phyloP scores from a whole-genome alignment of 2,888 invertebrate genomes.

The Hipparchia semele region DNA sequence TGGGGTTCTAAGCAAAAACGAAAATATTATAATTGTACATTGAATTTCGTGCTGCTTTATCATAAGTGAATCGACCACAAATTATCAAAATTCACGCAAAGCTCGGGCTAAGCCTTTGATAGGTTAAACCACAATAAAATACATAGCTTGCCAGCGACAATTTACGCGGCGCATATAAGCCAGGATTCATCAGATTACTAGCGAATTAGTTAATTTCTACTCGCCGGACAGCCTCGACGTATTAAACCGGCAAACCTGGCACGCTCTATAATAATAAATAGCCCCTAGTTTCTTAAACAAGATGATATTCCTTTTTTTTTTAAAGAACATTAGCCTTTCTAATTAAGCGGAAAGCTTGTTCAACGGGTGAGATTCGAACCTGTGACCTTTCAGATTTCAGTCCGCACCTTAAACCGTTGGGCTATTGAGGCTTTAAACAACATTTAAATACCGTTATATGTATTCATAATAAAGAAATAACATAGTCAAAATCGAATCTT shows the following conservation, averaged over 20 bases:
- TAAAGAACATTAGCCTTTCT: neutral
- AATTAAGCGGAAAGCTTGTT: neutral
- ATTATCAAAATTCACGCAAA: slow-evolving; percentile 16
- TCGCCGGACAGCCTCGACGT: slow-evolving; percentile 41
- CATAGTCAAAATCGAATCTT: neutral
- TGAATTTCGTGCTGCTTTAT: neutral
- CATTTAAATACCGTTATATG: too few relatives aligned
- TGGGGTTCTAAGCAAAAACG: too few relatives aligned
- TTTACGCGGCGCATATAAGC: slow-evolving; percentile 33
- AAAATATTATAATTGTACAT: too few relatives aligned
- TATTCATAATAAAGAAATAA: too few relatives aligned
- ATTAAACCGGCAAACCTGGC: slow-evolving; percentile 37
- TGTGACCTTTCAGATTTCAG: too few relatives aligned
- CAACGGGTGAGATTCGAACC: too few relatives aligned
- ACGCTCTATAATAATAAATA: slow-evolving; percentile 39
- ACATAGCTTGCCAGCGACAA: slow-evolving; percentile 22
- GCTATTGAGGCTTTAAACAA: too few relatives aligned
- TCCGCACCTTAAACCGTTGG: too few relatives aligned
- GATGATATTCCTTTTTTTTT: neutral
- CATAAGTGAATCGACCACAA: neutral
- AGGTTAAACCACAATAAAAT: slow-evolving; percentile 30
- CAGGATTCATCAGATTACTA: slow-evolving; percentile 44
- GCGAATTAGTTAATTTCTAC: slow-evolving; percentile 43
- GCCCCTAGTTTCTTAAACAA: slow-evolving; percentile 31
- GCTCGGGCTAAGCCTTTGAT: slow-evolving; percentile 23